Evolutionary conservation across 2,113 vertebrate species (phyloP).

Genomic region (Coptodon rendalli): DNA sequence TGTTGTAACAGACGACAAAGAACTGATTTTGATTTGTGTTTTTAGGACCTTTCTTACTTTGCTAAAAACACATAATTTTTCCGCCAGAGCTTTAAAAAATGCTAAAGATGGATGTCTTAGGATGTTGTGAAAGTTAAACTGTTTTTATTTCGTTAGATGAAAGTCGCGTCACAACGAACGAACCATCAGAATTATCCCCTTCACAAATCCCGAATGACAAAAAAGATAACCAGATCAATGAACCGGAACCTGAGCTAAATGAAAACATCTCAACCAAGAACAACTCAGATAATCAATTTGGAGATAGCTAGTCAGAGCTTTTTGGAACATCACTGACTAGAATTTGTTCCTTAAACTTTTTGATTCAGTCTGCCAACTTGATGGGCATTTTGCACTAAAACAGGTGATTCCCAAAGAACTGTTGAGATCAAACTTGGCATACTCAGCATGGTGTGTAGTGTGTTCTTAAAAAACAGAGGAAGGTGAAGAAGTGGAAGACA

Average conservation of each 20-base stretch:
- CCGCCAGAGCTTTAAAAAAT: neutral
- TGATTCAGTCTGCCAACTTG: neutral
- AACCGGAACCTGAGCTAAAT: rapidly evolving
- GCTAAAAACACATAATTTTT: neutral
- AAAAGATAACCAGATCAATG: neutral
- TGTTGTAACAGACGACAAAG: neutral
- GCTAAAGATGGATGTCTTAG: neutral
- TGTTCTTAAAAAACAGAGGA: neutral
- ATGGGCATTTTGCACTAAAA: neutral
- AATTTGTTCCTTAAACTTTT: neutral
- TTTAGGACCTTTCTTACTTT: neutral
- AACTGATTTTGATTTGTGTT: neutral
- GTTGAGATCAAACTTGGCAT: neutral
- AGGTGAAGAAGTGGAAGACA: neutral
- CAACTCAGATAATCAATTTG: rapidly evolving
- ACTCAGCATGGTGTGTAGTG: neutral
- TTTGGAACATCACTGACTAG: neutral
- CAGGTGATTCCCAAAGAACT: neutral
- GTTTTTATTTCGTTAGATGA: neutral
- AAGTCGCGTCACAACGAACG: neutral
- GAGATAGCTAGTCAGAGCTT: neutral
- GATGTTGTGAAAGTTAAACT: neutral
- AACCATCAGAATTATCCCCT: neutral
- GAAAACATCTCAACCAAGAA: no score
- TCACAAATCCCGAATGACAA: rapidly evolving